A percentile compares a stretch with the other conserved stretches of the same genome.
These are phyloP conservation scores for Andrena bucephala DNA, from an alignment of 2,888 invertebrate genomes.

Conservation along the genomic window DNA sequence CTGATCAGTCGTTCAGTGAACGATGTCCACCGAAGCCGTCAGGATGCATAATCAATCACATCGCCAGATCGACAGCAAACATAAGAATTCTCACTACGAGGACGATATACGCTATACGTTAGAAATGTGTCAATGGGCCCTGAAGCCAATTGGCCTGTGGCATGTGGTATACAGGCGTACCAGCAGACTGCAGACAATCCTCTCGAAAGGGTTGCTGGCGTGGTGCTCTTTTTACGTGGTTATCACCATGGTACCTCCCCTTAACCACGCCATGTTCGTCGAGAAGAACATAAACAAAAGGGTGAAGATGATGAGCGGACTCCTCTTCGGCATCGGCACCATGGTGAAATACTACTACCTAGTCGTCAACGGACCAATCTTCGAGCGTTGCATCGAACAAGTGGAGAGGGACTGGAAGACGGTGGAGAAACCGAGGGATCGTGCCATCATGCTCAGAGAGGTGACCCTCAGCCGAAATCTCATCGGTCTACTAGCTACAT, in stretches of 20 bases:
- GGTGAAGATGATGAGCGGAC: slow-evolving; percentile 66
- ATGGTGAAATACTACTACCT: slow-evolving; percentile 65
- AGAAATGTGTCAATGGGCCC: slow-evolving; percentile 30
- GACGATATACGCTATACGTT: slow-evolving; percentile 22
- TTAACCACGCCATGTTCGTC: slow-evolving; percentile 10
- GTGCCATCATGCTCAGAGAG: slow-evolving; percentile 42
- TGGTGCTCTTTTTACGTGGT: slow-evolving; percentile 21
- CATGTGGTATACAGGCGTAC: slow-evolving; percentile 2
- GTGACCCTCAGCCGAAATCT: slow-evolving; percentile 64
- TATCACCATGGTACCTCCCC: slow-evolving; percentile 26
- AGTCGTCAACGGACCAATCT: slow-evolving; percentile 35
- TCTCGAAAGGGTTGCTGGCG: neutral
- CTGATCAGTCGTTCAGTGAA: neutral
- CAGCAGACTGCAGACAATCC: slow-evolving; percentile 20
- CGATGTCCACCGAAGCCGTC: neutral
- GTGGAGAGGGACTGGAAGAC: slow-evolving; percentile 71
- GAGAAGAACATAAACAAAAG: slow-evolving; percentile 11
- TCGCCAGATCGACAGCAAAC: no score
- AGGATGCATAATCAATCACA: slow-evolving; percentile 20
- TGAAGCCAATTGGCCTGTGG: slow-evolving; percentile 44
- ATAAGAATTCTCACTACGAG: slow-evolving; percentile 29
- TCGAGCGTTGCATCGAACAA: slow-evolving; percentile 64
- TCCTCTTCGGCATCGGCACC: slow-evolving; percentile 50
- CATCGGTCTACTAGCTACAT: slow-evolving; percentile 40
- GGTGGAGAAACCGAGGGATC: slow-evolving; percentile 31